A percentile compares a stretch with the other conserved stretches of the same genome.
These are phyloP conservation scores for Eustalomyia histrio DNA, from an alignment of 2,888 invertebrate genomes.

Conservation along the genomic window DNA sequence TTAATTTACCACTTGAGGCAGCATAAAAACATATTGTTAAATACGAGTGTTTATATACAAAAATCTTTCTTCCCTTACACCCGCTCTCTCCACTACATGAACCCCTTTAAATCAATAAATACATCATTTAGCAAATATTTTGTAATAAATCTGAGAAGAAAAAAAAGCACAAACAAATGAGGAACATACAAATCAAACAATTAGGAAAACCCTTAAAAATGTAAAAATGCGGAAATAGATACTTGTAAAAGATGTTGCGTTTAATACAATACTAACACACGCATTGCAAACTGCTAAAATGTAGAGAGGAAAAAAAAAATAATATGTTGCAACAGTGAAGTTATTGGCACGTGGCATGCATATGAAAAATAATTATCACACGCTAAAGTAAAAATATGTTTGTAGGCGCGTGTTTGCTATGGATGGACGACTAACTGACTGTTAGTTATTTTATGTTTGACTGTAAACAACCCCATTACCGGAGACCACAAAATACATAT, in stretches of 20 bases:
- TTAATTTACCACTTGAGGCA: conserved; percentile 62
- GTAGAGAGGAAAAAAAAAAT: not conserved
- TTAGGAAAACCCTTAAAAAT: conserved; percentile 68
- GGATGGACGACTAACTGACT: conserved; percentile 11
- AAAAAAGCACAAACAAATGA: not conserved
- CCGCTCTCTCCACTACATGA: conserved; percentile 5
- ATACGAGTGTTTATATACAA: not conserved
- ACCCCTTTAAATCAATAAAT: conserved; percentile 31
- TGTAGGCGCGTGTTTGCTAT: conserved; percentile 51
- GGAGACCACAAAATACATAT: conserved; percentile 15
- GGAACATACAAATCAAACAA: conserved; percentile 65
- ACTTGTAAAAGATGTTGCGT: conserved; percentile 70
- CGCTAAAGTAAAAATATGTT: conserved; percentile 68
- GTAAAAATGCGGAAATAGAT: conserved; percentile 74
- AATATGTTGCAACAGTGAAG: conserved; percentile 56
- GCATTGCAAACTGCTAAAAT: not conserved
- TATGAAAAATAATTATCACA: conserved; percentile 76
- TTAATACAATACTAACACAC: conserved; percentile 18
- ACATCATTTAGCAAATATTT: conserved; percentile 35
- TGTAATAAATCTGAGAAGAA: conserved; percentile 45
- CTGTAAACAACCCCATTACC: conserved; percentile 53
- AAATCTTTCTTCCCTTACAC: not conserved
- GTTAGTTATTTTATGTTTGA: not conserved
- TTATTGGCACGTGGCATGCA: conserved; percentile 72
- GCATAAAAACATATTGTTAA: conserved; percentile 51